Evolutionary conservation across 2,797 vertebrate genomes (phyloP), one percentile per base, ranked within the genome.

Genomic region (Amblyraja radiata): DNA sequence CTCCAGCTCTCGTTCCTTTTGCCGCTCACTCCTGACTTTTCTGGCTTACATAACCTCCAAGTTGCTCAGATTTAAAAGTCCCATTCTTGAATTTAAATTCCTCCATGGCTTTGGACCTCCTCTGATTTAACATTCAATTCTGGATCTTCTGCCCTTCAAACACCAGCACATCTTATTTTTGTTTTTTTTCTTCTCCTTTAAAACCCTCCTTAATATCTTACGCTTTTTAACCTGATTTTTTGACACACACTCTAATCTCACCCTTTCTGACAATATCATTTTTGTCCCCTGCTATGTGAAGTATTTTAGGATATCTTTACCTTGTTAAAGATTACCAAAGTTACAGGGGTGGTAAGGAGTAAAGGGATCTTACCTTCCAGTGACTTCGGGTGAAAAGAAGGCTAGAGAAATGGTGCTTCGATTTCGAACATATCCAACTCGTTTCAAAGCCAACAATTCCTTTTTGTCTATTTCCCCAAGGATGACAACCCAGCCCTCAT

Each of bases 401-500:
- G 98, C 98, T 94, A 99, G 1, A 0, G 98, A 98, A 91, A 96
- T 95, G 0, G 95, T 93, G 8, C 94, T 97, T 93, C 93, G 95
- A 94, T 96, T 97, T 94, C 97, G 97, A 54, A 99, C 93, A 7
- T 97, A 98, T 93, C 98, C 98, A n/a, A 98, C 94, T 94, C 99
- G 97, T 94, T 99, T 99, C 95, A 99, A 93, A 73, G 98, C 99
- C 14, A 99, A 96, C 93, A 99, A 97, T 93, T 98, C 98, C 95
- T 95, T 97, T 94, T 96, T 98, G 93, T 99, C 98, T 14, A 98
- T 97, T 95, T 99, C 98, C 80, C 99, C 99, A 93, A 99, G 0
- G 93, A 99, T 95, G 80, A 99, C 95, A 96, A 99, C 97, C 98
- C 99, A 99, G 93, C 98, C 98, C 96, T 99, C 99, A 78, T 99